phyloP scores from a whole-genome alignment of 2,888 invertebrate genomes.

The Meganola albula region DNA sequence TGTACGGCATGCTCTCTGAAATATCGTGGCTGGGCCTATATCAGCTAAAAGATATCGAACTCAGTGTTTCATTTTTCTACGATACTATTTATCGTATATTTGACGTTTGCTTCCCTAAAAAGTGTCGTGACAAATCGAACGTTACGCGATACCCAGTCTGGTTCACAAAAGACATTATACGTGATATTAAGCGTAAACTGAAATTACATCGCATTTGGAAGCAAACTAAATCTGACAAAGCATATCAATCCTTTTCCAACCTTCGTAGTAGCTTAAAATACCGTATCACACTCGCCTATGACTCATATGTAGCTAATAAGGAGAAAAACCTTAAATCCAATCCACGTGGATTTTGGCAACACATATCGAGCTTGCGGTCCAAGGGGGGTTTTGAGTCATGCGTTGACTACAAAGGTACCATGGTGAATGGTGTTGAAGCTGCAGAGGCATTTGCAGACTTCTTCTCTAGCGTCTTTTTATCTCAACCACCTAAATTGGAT shows the following conservation, averaged over 20 bases:
- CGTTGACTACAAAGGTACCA: constrained; percentile 1
- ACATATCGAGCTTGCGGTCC: constrained; percentile 1
- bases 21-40: background rate
- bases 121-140: background rate
- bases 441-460: constrained; percentile 2
- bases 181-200: background rate
- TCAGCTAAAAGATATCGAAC: background rate
- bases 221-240: background rate
- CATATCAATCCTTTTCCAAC: background rate
- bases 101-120: background rate
- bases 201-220: background rate
- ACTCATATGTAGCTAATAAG: background rate
- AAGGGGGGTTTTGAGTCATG: constrained; percentile 3
- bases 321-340: constrained; percentile 2
- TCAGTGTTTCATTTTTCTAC: background rate
- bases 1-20: background rate
- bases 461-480: constrained; percentile 1
- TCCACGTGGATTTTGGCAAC: constrained; percentile 3
- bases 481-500: too few relatives aligned
- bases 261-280: constrained; percentile 1
- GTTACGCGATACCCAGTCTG: background rate
- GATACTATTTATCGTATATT: background rate
- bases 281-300: background rate
- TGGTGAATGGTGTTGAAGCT: background rate
- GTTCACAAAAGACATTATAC: background rate